Base-by-base conservation (phyloP, 2,113 vertebrate genomes). In the Zosterops pallidus region DNA sequence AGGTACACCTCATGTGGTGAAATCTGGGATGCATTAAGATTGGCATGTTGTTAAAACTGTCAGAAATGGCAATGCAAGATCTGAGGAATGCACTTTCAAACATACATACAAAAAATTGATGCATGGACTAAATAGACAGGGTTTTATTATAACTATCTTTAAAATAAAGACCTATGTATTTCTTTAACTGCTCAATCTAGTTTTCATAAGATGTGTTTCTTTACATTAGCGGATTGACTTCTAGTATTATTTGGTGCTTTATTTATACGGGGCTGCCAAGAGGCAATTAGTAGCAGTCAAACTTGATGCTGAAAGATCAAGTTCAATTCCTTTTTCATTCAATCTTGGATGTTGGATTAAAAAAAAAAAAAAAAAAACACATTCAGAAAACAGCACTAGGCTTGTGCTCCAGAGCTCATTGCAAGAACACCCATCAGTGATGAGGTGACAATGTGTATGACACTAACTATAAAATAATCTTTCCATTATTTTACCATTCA, bases 291-390 rank as follows among this genome's bases (percentile, higher is more conserved):
- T 68, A 60, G 28, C 75, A 82, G 55, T 82, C 53, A 85, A 86
- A 94, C 49, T 92, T 83, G 56, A 91, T 52, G 44, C 59, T 89
- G 76, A 80, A 69, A 82, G 68, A 92, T 87, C 57, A 89, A 75
- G 84, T 94, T 95, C 46, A 91, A 8, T 93, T 95, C 26, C 35
- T 91, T 93, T 92, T 55, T 90, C 13, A 60, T 93, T 94, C 70
- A 57, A 11, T 89, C 62, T 92, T 63, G n/a, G 55, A 82, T 72
- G 67, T 25, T 44, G n/a, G 49, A 79, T 72, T 72, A 72, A 23
- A 91, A 68, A 83, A 60, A 37, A 39, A 39, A 63, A 59, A 96
- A 39, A 39, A 63, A 59, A 96, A 92, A 5, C 21, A 31, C 1
- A 1, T 46, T 59, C 28, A 71, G 59, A 55, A 93, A 64, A 16